Base-by-base conservation (phyloP, 1,140 invertebrate genomes). In the Himalopsyche phryganea region DNA sequence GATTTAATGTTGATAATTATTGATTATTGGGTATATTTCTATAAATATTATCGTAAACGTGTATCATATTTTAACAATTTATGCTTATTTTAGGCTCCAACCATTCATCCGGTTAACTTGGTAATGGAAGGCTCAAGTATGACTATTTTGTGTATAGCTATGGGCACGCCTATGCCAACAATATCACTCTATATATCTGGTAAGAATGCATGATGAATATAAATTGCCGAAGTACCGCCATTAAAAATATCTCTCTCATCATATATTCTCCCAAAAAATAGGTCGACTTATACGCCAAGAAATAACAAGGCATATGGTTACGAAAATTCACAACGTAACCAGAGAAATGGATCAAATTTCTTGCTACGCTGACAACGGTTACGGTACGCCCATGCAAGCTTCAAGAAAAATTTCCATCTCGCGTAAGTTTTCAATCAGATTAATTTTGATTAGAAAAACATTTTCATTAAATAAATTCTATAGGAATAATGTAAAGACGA, bases 341-440 rank as follows among this genome's bases (percentile, higher is more conserved):
- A 74, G 85, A 4, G 87, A 91, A 69, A 90, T 92, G 85, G 85
- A 89, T 67, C 83, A 89, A 65, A 87, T 91, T 38, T 87, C 88
- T 0, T 92, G 90, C 71, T 90, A 90, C 69, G 90, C 88, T 0
- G 89, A 91, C 73, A 92, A 92, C 69, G 89, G 89, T 3, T 89
- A 89, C 67, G 89, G 90, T 1, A 87, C 87, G 1, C 88, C 89
- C 4, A 90, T 89, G 84, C 88, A 91, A 70, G 84, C 88, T 5
- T 85, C 87, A 0, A 80, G 83, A 58, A 84, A 83, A 66, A 85
- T 91, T 57, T 84, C 83, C 50, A 89, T 91, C 46, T 89, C 85
- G 66, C 87, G 89, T 91, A 74, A 87, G 87, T 84, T 23, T 23
- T 33, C 23, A 28, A 28, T 28, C 9, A 28, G n/a, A n/a, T n/a